A percentile compares a stretch with the other conserved stretches of the same genome.
Evolutionary conservation across 2,797 vertebrate species (phyloP).

Genomic region (Pipistrellus pipistrellus): DNA sequence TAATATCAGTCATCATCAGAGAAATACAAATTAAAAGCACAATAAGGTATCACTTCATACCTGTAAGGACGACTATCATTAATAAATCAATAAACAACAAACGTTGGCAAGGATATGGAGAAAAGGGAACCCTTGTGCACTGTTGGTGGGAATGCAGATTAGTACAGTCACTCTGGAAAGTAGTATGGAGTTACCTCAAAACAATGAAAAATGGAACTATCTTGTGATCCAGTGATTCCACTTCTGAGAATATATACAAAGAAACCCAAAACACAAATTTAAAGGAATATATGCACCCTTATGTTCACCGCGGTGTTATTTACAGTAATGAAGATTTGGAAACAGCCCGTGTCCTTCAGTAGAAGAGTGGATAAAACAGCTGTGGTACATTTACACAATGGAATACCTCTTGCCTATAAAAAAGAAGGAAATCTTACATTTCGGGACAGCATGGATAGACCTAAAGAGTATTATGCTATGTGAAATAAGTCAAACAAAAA

Average conservation of each 20-base stretch:
- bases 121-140: background rate
- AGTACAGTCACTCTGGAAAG: background rate
- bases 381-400: background rate
- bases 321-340: background rate
- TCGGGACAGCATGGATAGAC: background rate
- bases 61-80: background rate
- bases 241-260: background rate
- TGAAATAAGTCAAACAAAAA: background rate
- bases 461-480: background rate
- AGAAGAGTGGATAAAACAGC: background rate
- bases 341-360: background rate
- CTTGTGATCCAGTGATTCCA: background rate
- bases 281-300: background rate
- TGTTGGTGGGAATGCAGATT: background rate
- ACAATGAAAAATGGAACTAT: background rate
- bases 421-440: background rate
- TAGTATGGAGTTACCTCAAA: background rate
- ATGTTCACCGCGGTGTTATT: background rate
- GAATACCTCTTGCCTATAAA: background rate
- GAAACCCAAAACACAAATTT: background rate
- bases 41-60: background rate
- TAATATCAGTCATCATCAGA: background rate
- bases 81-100: background rate
- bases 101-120: background rate
- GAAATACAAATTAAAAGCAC: background rate